phyloP scores from a whole-genome alignment of 2,888 invertebrate species.

The Chrysina gloriosa region DNA sequence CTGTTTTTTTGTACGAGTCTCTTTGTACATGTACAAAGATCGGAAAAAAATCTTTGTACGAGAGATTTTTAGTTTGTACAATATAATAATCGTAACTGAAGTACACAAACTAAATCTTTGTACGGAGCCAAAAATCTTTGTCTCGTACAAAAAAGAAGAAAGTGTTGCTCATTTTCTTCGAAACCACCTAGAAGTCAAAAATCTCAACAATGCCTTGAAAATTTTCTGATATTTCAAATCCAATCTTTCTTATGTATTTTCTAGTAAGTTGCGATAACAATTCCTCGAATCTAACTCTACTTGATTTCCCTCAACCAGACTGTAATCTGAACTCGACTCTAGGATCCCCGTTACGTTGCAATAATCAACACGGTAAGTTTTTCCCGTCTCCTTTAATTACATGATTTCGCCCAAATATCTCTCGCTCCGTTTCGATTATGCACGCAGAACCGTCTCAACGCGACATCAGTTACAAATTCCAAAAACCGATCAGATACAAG shows the following conservation, averaged over 20 bases:
- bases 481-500: slow-evolving; percentile 43
- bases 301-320: slow-evolving; percentile 56
- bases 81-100: too few species aligned
- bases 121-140: too few species aligned
- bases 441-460: not conserved
- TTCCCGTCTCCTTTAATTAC: too few species aligned
- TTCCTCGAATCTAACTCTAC: slow-evolving; percentile 46
- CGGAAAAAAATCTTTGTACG: not conserved
- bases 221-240: too few species aligned
- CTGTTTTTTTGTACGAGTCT: not conserved
- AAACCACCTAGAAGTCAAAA: too few species aligned
- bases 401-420: too few species aligned
- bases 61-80: too few species aligned
- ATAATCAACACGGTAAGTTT: not conserved
- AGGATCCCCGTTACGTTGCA: slow-evolving; percentile 26
- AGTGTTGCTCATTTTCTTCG: too few species aligned
- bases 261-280: slow-evolving; percentile 44
- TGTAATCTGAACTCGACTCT: slow-evolving; percentile 50
- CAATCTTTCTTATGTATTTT: slow-evolving; percentile 38
- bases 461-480: not conserved
- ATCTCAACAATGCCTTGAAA: too few species aligned
- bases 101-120: too few species aligned
- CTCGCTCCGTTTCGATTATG: too few species aligned
- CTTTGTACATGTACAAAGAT: not conserved
- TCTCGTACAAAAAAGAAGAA: too few species aligned